Conservation (phyloP, 2,113 vertebrate genomes). For the Pseudonaja textilis region DNA sequence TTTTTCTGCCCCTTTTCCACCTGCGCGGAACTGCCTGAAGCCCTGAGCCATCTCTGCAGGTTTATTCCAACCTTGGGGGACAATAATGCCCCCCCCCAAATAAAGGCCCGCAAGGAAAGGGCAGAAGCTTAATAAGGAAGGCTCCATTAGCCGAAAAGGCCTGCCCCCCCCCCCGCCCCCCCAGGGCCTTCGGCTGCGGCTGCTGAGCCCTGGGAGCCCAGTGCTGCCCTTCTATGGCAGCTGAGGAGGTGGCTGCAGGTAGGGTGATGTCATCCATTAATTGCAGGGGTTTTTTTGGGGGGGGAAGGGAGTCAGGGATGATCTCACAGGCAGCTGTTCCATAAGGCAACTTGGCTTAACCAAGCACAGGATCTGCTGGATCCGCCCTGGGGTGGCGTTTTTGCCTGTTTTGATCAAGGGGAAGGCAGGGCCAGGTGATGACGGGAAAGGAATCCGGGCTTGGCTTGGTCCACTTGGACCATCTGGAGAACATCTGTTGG, state of each 20-base stretch:
- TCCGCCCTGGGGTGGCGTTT: not conserved
- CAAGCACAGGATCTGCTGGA: rapidly evolving
- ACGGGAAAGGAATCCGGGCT: not conserved
- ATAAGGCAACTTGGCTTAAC: not conserved
- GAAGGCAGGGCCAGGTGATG: not conserved
- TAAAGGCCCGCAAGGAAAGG: not conserved
- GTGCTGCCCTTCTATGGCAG: not conserved
- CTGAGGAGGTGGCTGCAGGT: not conserved
- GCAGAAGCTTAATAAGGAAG: too few species aligned
- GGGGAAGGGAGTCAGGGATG: not conserved
- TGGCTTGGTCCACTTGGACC: not conserved
- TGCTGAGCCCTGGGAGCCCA: too few species aligned
- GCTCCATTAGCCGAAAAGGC: not conserved
- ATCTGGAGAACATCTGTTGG: not conserved
- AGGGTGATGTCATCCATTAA: not conserved
- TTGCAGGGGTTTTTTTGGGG: not conserved
- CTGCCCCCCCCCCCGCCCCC: not conserved
- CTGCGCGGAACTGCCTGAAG: not conserved
- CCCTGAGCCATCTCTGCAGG: not conserved
- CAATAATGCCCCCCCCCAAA: not conserved
- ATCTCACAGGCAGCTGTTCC: not conserved
- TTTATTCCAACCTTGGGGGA: not conserved
- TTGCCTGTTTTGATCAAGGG: not conserved
- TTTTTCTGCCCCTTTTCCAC: not conserved
- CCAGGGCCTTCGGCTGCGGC: too few species aligned